phyloP scores from a whole-genome alignment of 2,797 vertebrate genomes.

The Leontopithecus rosalia region DNA sequence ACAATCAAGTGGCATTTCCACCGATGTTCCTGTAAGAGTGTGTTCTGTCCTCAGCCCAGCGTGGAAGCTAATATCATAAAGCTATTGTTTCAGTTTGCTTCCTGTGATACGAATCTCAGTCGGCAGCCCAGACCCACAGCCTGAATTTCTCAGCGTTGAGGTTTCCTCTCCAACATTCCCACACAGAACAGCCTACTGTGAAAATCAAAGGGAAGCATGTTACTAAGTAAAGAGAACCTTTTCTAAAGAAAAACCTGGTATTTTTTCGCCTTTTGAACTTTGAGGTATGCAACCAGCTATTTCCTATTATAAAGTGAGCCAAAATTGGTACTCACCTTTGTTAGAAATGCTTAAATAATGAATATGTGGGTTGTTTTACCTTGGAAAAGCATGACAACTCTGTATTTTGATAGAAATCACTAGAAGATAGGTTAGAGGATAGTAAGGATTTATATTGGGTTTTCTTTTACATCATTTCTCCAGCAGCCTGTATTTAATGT shows the following conservation, averaged over 20 bases:
- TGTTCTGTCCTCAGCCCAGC: constrained; percentile 81
- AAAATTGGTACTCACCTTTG: constrained; percentile 33
- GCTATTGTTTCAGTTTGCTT: constrained; percentile 88
- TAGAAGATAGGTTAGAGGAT: background rate
- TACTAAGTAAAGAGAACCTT: constrained; percentile 86
- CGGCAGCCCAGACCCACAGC: constrained; percentile 81
- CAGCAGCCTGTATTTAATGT: background rate
- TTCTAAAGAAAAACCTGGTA: constrained; percentile 84
- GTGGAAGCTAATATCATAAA: constrained; percentile 86
- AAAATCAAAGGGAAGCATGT: constrained; percentile 88
- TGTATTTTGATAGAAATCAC: background rate
- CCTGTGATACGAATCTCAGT: constrained; percentile 88
- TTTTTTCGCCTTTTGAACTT: constrained; percentile 87
- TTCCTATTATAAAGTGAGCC: constrained; percentile 83
- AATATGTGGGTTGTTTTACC: constrained; percentile 14
- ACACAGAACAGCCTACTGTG: constrained; percentile 88
- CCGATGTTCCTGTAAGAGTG: constrained; percentile 78
- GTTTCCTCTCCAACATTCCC: constrained; percentile 88
- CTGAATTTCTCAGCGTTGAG: constrained; percentile 83
- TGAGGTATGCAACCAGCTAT: constrained; percentile 83
- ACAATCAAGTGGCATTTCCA: constrained; percentile 73
- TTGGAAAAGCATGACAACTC: background rate
- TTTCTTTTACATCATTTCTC: background rate
- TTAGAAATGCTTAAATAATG: constrained; percentile 40
- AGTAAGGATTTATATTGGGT: background rate